Evolutionary conservation across 2,113 vertebrate genomes (phyloP).

Genomic region (Propithecus coquereli): DNA sequence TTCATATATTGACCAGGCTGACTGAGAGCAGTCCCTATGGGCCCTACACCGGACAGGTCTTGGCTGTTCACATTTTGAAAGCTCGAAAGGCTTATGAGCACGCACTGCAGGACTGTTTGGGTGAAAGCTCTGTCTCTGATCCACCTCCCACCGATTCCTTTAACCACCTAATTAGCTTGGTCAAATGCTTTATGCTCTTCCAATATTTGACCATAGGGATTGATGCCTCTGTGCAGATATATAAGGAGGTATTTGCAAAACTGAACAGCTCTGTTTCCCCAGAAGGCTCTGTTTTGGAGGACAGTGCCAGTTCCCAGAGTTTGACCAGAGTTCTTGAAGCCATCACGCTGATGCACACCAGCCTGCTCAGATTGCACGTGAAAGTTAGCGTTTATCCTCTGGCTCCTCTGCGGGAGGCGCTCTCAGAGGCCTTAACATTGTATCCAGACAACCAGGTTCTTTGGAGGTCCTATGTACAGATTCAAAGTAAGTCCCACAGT

Average conservation of each 20-base stretch:
- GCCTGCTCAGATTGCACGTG: constrained; percentile 88
- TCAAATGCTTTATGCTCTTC: constrained; percentile 91
- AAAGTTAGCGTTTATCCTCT: constrained; percentile 86
- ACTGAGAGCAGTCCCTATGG: constrained; percentile 81
- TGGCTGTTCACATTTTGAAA: constrained; percentile 87
- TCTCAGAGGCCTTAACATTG: constrained; percentile 84
- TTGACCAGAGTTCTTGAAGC: constrained; percentile 81
- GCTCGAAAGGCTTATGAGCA: constrained; percentile 91
- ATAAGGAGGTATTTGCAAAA: constrained; percentile 80
- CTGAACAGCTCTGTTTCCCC: constrained; percentile 69
- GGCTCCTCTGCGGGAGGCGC: constrained; percentile 84
- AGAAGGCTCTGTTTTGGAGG: constrained; percentile 21
- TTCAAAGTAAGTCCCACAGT: constrained; percentile 89
- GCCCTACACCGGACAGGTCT: constrained; percentile 79
- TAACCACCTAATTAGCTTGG: constrained; percentile 79
- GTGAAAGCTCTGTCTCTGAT: constrained; percentile 2
- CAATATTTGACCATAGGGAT: constrained; percentile 94
- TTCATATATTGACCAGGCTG: constrained; percentile 86
- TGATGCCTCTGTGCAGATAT: constrained; percentile 85
- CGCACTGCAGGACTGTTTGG: constrained; percentile 77
- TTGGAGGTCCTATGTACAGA: constrained; percentile 90
- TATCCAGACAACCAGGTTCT: constrained; percentile 87
- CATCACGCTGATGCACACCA: constrained; percentile 86
- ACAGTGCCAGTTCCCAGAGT: constrained; percentile 17
- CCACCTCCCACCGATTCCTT: background rate